These are phyloP conservation scores for Gastrophryne carolinensis DNA, from an alignment of 2,797 vertebrate species.

Conservation along the genomic window DNA sequence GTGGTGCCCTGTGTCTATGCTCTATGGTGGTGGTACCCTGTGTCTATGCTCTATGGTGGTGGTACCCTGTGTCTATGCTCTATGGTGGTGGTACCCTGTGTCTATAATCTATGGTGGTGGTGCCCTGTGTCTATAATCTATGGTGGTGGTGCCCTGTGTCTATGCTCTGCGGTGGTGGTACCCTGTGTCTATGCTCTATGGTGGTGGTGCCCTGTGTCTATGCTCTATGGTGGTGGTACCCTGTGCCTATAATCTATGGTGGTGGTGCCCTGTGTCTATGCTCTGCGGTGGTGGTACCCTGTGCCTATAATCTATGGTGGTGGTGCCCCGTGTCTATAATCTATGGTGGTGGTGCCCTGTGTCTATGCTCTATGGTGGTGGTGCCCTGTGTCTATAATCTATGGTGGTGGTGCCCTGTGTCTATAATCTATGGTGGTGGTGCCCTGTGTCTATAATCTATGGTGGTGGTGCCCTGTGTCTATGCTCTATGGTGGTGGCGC, in stretches of 20 bases:
- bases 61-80: too few species aligned
- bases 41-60: too few species aligned
- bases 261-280: background rate
- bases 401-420: background rate
- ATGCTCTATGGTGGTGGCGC: background rate
- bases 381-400: background rate
- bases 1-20: too few species aligned
- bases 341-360: background rate
- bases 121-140: background rate
- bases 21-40: too few species aligned
- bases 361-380: too few species aligned
- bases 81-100: too few species aligned
- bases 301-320: background rate
- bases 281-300: background rate
- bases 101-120: background rate
- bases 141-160: background rate
- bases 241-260: background rate
- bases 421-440: background rate
- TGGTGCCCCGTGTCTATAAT: background rate
- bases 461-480: background rate
- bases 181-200: background rate
- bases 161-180: background rate
- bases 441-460: background rate
- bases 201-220: too few species aligned
- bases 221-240: too few species aligned